phyloP scores from a whole-genome alignment of 1,140 invertebrate species.

The Rhyacophila brunnea region DNA sequence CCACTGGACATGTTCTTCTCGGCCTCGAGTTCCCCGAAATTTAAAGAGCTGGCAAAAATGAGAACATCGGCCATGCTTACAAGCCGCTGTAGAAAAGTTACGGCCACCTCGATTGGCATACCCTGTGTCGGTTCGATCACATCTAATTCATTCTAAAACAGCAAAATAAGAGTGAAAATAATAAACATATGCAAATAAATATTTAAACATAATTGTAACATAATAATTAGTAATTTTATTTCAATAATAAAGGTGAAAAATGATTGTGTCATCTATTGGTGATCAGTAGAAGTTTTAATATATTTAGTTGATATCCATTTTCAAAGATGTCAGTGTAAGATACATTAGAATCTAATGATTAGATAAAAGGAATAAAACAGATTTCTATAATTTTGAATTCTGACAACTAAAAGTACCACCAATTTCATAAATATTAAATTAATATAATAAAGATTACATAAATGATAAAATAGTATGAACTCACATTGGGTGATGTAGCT shows the following conservation, averaged over 20 bases:
- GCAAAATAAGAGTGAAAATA: constrained; percentile 13
- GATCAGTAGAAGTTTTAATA: too few species aligned
- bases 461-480: constrained; percentile 39
- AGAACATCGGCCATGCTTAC: constrained; percentile 98
- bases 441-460: not conserved
- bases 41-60: constrained; percentile 95
- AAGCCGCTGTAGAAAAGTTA: constrained; percentile 92
- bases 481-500: constrained; percentile 97
- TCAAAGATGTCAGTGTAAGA: too few species aligned
- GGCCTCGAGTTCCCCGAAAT: constrained; percentile 96
- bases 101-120: constrained; percentile 96
- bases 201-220: too few species aligned
- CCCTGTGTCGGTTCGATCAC: constrained; percentile 98
- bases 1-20: constrained; percentile 99
- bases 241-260: too few species aligned
- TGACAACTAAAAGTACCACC: too few species aligned
- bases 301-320: too few species aligned
- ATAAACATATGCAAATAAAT: too few species aligned
- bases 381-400: too few species aligned
- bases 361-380: too few species aligned
- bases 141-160: constrained; percentile 90
- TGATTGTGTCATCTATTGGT: too few species aligned
- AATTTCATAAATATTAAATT: not conserved
- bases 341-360: too few species aligned
- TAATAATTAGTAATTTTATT: too few species aligned